Percentiles rank a stretch among this genome's conserved stretches.
Evolutionary conservation across 2,888 invertebrate genomes (phyloP).

Genomic region (Allophyes oxyacanthae): DNA sequence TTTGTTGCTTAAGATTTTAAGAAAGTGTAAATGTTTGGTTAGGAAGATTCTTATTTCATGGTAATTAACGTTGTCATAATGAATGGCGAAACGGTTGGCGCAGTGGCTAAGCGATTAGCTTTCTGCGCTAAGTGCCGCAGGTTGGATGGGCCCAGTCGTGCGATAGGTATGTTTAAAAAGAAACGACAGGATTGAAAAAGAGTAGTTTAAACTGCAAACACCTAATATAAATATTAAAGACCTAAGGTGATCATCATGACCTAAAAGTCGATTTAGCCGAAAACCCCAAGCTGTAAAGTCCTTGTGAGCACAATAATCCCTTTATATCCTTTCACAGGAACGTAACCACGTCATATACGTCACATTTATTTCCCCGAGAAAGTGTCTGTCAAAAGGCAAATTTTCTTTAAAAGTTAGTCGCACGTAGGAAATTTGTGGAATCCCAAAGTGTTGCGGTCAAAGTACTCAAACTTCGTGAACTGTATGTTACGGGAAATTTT

Average conservation of each 20-base stretch:
- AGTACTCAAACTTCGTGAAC: slow-evolving; percentile 42
- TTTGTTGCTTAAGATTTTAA: not conserved
- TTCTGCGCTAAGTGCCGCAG: too few relatives aligned
- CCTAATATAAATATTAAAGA: too few relatives aligned
- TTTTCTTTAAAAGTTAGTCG: slow-evolving; percentile 48
- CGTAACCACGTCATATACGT: slow-evolving; percentile 13
- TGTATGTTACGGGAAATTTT: slow-evolving; percentile 39
- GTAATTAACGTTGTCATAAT: not conserved
- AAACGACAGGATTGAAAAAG: too few relatives aligned
- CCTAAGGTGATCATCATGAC: too few relatives aligned
- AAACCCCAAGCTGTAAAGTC: too few relatives aligned
- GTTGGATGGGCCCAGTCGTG: too few relatives aligned
- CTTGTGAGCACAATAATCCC: not conserved
- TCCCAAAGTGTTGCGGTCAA: slow-evolving; percentile 46
- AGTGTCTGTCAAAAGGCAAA: slow-evolving; percentile 53
- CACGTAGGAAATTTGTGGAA: slow-evolving; percentile 45
- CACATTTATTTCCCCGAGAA: slow-evolving; percentile 19
- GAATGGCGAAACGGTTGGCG: too few relatives aligned
- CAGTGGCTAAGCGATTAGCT: too few relatives aligned
- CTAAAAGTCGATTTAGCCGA: too few relatives aligned
- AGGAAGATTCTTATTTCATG: not conserved
- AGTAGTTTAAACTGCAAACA: too few relatives aligned
- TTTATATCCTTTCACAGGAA: slow-evolving; percentile 9
- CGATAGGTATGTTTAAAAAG: too few relatives aligned
- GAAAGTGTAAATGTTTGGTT: not conserved